Conservation (phyloP, 2,888 invertebrate species). For the Limnephilus lunatus region DNA sequence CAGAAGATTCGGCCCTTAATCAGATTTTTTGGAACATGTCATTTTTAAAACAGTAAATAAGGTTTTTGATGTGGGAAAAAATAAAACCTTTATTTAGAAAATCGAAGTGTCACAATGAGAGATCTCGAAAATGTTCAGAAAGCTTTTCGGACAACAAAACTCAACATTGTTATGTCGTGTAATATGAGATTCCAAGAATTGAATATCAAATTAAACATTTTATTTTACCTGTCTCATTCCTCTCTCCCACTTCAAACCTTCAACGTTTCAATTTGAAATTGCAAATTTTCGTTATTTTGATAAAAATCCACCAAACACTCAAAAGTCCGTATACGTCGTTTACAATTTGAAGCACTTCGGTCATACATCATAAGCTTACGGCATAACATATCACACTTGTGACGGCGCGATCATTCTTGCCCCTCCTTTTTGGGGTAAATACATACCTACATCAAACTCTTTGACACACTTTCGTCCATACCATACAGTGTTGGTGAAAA, state of each 20-base stretch:
- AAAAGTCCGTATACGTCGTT: neutral
- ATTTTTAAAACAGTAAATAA: neutral
- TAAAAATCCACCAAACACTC: neutral
- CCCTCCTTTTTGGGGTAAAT: neutral
- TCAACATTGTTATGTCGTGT: neutral
- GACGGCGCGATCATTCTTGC: neutral
- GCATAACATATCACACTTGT: neutral
- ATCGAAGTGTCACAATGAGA: neutral
- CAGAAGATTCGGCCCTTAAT: no score
- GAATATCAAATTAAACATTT: no score
- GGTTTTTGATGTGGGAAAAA: neutral
- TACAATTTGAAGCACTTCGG: neutral
- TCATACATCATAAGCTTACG: neutral
- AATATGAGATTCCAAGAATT: neutral
- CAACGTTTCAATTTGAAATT: neutral
- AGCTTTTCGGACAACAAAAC: neutral
- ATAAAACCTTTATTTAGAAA: neutral
- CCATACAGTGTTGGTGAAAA: neutral
- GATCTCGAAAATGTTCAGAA: neutral
- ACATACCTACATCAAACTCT: neutral
- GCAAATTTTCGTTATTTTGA: neutral
- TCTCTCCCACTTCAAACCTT: neutral
- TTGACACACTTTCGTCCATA: neutral
- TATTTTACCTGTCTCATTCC: neutral
- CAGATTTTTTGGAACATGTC: neutral